phyloP scores from a whole-genome alignment of 2,113 vertebrate genomes.

The Columbina picui region DNA sequence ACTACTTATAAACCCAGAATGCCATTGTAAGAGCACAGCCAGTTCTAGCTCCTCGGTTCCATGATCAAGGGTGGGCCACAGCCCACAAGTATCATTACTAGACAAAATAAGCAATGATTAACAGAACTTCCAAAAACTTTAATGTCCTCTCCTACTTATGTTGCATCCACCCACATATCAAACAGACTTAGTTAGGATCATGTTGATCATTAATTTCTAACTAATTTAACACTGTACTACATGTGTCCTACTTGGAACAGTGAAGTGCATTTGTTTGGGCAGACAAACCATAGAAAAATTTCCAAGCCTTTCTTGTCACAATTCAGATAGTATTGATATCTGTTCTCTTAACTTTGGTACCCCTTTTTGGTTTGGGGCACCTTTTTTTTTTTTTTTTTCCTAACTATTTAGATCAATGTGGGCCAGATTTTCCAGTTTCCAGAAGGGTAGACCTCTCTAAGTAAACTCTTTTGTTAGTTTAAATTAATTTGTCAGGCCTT shows the following conservation, averaged over 20 bases:
- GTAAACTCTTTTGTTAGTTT: neutral
- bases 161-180: neutral
- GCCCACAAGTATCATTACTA: neutral
- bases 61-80: neutral
- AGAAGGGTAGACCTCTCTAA: neutral
- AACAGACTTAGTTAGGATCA: neutral
- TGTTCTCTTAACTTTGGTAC: neutral
- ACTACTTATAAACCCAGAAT: neutral
- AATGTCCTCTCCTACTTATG: neutral
- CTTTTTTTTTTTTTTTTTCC: neutral
- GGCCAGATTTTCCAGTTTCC: neutral
- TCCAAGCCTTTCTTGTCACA: neutral
- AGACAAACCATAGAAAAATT: neutral
- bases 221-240: neutral
- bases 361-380: neutral
- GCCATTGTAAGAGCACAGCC: neutral
- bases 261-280: neutral
- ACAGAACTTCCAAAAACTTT: neutral
- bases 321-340: neutral
- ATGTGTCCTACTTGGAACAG: neutral
- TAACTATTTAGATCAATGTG: neutral
- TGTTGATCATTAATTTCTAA: neutral
- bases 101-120: neutral
- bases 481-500: neutral
- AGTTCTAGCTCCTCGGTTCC: neutral